Evolutionary conservation across 2,113 vertebrate species (phyloP).

Genomic region (Mohoua ochrocephala): DNA sequence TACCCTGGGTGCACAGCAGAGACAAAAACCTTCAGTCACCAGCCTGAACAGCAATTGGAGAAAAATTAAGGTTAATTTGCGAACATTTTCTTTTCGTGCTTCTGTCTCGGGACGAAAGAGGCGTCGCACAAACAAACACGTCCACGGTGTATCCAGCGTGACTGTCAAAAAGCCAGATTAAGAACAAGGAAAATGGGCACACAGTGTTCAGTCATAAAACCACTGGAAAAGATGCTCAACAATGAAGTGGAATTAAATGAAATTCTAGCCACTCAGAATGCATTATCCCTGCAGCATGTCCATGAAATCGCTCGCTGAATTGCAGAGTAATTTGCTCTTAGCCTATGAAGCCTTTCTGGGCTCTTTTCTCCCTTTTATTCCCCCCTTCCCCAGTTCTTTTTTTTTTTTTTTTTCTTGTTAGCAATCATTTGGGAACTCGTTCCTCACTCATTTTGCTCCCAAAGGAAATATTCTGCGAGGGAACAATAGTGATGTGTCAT

Average conservation of each 20-base stretch:
- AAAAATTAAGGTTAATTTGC: background rate
- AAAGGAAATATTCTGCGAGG: background rate
- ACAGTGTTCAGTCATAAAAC: slow-evolving; percentile 11
- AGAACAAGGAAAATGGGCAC: slow-evolving; percentile 7
- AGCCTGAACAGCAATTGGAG: background rate
- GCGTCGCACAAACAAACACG: background rate
- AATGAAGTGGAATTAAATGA: slow-evolving; percentile 66
- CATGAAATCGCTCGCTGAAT: slow-evolving; percentile 62
- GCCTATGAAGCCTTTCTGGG: slow-evolving; percentile 33
- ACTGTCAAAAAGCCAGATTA: background rate
- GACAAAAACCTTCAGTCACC: background rate
- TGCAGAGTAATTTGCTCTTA: slow-evolving; percentile 66
- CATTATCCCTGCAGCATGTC: slow-evolving; percentile 67
- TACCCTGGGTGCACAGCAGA: background rate
- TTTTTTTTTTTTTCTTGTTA: background rate
- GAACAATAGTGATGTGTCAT: slow-evolving; percentile 42
- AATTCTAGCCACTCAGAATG: slow-evolving; percentile 69
- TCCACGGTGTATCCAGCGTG: background rate
- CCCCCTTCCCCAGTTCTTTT: background rate
- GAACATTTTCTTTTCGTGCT: background rate
- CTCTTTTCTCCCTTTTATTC: background rate
- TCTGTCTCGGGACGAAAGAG: background rate
- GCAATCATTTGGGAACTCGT: slow-evolving; percentile 38
- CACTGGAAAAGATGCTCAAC: slow-evolving; percentile 57
- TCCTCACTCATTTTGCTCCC: slow-evolving; percentile 40